Conservation (phyloP, 2,888 invertebrate species). For the Erpobdella octoculata region DNA sequence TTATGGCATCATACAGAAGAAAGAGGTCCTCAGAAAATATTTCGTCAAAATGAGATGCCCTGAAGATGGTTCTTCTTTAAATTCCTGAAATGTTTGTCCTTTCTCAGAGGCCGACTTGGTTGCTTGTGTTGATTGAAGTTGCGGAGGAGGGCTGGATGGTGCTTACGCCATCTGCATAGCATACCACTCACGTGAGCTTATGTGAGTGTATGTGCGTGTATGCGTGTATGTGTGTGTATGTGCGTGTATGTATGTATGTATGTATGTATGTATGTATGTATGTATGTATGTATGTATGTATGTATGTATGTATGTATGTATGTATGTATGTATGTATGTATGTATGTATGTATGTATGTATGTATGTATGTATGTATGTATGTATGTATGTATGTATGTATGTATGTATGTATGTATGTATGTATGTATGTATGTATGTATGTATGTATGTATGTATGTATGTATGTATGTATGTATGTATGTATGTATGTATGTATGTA, state of each 20-base stretch:
- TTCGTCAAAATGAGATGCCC: too few species aligned
- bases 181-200: too few species aligned
- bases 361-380: background rate
- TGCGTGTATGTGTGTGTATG: background rate
- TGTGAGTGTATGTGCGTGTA: background rate
- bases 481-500: conserved; percentile 1
- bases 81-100: too few species aligned
- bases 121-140: too few species aligned
- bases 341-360: background rate
- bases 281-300: background rate
- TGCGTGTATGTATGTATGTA: background rate
- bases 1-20: too few species aligned
- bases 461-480: background rate
- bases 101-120: too few species aligned
- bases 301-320: background rate
- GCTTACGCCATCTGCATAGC: too few species aligned
- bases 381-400: conserved; percentile 7
- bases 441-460: background rate
- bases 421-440: background rate
- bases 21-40: too few species aligned
- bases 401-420: background rate
- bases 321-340: background rate
- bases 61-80: too few species aligned
- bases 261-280: background rate
- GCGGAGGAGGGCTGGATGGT: too few species aligned